phyloP scores from a whole-genome alignment of 1,140 invertebrate genomes.

The Elysia chlorotica region DNA sequence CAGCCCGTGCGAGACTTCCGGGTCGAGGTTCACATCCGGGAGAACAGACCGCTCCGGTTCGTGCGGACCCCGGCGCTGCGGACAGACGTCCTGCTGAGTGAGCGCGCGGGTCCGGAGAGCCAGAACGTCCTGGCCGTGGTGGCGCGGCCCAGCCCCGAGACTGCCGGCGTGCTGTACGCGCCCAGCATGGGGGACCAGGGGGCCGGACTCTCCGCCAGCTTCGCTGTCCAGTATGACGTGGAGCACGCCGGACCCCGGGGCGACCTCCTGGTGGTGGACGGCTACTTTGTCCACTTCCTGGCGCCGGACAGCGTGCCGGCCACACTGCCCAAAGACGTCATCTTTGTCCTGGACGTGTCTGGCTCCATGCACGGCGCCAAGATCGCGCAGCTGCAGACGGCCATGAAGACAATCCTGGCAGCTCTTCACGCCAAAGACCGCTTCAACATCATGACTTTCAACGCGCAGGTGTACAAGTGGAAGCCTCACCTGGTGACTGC shows the following conservation, averaged over 20 bases:
- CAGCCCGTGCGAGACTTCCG: constrained; percentile 42
- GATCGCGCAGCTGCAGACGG: constrained; percentile 71
- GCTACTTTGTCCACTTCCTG: constrained; percentile 80
- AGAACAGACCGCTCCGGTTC: constrained; percentile 33
- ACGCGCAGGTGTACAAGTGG: no score
- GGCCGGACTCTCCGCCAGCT: constrained; percentile 36
- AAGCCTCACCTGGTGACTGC: no score
- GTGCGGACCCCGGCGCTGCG: constrained; percentile 29
- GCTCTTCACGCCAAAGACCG: constrained; percentile 70
- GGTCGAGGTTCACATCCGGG: constrained; percentile 34
- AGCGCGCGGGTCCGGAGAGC: no score
- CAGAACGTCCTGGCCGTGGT: constrained; percentile 21
- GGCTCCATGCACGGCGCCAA: constrained; percentile 71
- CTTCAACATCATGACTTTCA: constrained; percentile 72
- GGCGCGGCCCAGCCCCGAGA: constrained; percentile 26
- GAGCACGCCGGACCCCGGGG: no score
- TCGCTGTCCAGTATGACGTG: constrained; percentile 48
- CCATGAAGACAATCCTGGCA: constrained; percentile 72
- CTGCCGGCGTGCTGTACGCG: constrained; percentile 35
- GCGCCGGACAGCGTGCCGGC: constrained; percentile 66
- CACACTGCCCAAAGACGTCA: constrained; percentile 72
- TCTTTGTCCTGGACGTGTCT: constrained; percentile 75
- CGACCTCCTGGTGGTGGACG: constrained; percentile 75
- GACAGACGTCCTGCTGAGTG: constrained; percentile 24
- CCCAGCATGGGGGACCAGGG: constrained; percentile 34